Conservation (phyloP, 2,888 invertebrate genomes). For the Chrysolina oricalcia region DNA sequence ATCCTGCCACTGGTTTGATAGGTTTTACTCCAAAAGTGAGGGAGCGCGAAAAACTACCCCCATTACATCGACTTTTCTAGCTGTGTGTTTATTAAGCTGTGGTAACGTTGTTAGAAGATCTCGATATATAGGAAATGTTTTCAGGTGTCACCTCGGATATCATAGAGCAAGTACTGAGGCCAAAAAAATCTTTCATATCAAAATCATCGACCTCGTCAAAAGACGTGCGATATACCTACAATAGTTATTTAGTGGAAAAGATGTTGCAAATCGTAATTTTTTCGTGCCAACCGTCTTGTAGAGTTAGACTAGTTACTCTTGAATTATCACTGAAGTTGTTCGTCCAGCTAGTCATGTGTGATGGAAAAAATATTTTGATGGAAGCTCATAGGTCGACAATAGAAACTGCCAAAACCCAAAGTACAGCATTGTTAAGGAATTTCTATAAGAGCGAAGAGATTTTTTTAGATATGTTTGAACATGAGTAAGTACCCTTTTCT, state of each 20-base stretch:
- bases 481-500: conserved; percentile 77
- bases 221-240: conserved; percentile 78
- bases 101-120: not conserved
- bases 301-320: conserved; percentile 92
- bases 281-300: conserved; percentile 92
- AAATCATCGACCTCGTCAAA: conserved; percentile 61
- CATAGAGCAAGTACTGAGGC: conserved; percentile 84
- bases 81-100: too few relatives aligned
- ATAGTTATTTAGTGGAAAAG: conserved; percentile 86
- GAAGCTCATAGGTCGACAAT: conserved; percentile 81
- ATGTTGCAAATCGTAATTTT: conserved; percentile 87
- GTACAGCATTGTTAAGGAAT: conserved; percentile 88
- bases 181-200: conserved; percentile 69
- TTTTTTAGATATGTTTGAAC: conserved; percentile 98
- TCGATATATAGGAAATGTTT: conserved; percentile 53
- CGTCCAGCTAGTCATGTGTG: conserved; percentile 77
- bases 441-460: conserved; percentile 99
- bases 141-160: conserved; percentile 88
- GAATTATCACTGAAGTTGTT: conserved; percentile 90
- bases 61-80: too few relatives aligned
- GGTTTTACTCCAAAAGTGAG: too few relatives aligned
- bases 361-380: conserved; percentile 76
- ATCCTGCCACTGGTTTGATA: too few relatives aligned
- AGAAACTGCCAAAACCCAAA: conserved; percentile 84
- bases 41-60: too few relatives aligned